These are phyloP conservation scores for Synaphobranchus kaupii DNA, from an alignment of 2,797 vertebrate species.

Conservation along the genomic window DNA sequence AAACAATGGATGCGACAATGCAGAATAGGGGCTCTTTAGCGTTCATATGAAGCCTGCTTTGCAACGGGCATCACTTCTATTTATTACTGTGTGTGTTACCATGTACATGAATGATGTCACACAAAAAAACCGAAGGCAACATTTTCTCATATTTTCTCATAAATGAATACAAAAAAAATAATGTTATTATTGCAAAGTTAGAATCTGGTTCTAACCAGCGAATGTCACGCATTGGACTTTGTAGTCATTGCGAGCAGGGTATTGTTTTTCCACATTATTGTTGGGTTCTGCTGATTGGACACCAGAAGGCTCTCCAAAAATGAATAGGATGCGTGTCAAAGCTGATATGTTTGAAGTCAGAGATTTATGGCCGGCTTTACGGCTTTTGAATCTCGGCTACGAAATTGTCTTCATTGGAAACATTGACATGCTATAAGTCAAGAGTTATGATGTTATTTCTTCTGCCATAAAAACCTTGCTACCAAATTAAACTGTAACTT, in stretches of 20 bases:
- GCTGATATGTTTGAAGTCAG: slow-evolving; percentile 5
- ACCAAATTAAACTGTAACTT: background rate
- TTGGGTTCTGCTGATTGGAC: slow-evolving; percentile 8
- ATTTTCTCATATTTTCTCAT: background rate
- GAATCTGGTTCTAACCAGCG: slow-evolving; percentile 22
- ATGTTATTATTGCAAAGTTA: slow-evolving; percentile 24
- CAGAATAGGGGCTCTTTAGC: background rate
- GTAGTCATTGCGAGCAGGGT: slow-evolving; percentile 18
- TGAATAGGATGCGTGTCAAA: slow-evolving; percentile 30
- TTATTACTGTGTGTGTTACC: background rate
- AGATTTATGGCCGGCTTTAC: background rate
- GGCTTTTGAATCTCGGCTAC: background rate
- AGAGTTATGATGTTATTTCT: background rate
- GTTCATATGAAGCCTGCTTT: background rate
- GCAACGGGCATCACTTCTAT: background rate
- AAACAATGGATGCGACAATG: background rate
- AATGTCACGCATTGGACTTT: slow-evolving; percentile 19
- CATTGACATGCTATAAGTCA: background rate
- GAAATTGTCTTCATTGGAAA: background rate
- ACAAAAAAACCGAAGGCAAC: background rate
- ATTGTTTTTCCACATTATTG: slow-evolving; percentile 19
- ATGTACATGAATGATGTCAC: background rate
- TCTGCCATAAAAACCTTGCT: background rate
- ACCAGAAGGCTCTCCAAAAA: slow-evolving; percentile 21
- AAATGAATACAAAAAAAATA: slow-evolving; percentile 28